These are phyloP conservation scores for Xenentodon cancila DNA, from an alignment of 2,797 vertebrate genomes.

Conservation along the genomic window DNA sequence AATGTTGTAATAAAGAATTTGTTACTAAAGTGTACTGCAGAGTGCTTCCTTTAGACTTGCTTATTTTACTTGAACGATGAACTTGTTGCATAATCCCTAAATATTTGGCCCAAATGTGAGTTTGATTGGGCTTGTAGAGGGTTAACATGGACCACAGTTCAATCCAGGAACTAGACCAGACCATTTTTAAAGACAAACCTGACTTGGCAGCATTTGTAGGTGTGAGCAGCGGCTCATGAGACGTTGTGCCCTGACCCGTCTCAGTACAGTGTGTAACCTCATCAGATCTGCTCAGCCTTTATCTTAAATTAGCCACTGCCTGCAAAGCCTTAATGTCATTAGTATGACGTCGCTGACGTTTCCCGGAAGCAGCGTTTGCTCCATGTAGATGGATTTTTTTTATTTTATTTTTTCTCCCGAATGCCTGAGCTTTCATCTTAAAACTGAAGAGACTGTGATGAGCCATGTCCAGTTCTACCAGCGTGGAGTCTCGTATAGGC, in stretches of 20 bases:
- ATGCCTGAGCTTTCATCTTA: background rate
- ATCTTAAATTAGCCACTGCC: conserved; percentile 69
- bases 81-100: too few relatives aligned
- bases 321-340: conserved; percentile 69
- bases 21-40: conserved; percentile 71
- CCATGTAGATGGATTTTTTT: too few relatives aligned
- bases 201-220: too few relatives aligned
- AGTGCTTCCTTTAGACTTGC: conserved; percentile 26
- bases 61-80: background rate
- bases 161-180: conserved; percentile 21
- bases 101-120: background rate
- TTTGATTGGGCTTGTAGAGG: too few relatives aligned
- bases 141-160: too few relatives aligned
- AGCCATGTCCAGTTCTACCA: too few relatives aligned
- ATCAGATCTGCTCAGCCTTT: conserved; percentile 56
- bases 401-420: background rate
- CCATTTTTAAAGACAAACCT: too few relatives aligned
- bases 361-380: background rate
- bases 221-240: conserved; percentile 41
- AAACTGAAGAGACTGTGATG: background rate
- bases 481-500: too few relatives aligned
- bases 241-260: conserved; percentile 41
- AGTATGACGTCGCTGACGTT: conserved; percentile 38
- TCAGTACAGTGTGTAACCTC: conserved; percentile 37
- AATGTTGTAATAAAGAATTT: conserved; percentile 87